Evolutionary conservation across 2,797 vertebrate species (phyloP).

Genomic region (Manis javanica): DNA sequence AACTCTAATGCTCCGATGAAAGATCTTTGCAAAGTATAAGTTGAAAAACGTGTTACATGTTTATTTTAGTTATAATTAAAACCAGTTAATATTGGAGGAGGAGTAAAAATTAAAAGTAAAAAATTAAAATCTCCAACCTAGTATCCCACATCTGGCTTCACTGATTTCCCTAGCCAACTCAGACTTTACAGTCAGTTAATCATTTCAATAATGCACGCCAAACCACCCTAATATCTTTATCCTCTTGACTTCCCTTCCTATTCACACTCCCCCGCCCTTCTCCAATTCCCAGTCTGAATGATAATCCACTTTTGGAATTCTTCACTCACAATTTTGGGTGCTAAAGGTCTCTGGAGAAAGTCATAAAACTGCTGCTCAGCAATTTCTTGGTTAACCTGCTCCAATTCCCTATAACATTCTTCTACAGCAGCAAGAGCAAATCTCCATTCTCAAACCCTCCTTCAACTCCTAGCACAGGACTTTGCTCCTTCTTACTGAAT

Average conservation of each 20-base stretch:
- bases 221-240: neutral
- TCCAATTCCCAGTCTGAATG: neutral
- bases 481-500: neutral
- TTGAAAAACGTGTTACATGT: neutral
- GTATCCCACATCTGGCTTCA: neutral
- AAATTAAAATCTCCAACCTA: neutral
- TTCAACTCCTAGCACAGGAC: neutral
- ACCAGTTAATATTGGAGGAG: neutral
- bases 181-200: neutral
- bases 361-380: neutral
- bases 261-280: neutral
- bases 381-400: neutral
- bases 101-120: neutral
- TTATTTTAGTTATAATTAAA: constrained; percentile 15
- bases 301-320: neutral
- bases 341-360: neutral
- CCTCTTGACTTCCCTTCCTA: neutral
- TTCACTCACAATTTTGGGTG: neutral
- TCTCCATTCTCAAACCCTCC: neutral
- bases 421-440: neutral
- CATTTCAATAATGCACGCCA: neutral
- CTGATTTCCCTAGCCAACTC: neutral
- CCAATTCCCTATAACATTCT: neutral
- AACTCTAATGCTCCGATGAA: neutral
- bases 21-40: neutral